Base-by-base conservation (phyloP, 2,888 invertebrate genomes). In the Crossocerus cetratus region DNA sequence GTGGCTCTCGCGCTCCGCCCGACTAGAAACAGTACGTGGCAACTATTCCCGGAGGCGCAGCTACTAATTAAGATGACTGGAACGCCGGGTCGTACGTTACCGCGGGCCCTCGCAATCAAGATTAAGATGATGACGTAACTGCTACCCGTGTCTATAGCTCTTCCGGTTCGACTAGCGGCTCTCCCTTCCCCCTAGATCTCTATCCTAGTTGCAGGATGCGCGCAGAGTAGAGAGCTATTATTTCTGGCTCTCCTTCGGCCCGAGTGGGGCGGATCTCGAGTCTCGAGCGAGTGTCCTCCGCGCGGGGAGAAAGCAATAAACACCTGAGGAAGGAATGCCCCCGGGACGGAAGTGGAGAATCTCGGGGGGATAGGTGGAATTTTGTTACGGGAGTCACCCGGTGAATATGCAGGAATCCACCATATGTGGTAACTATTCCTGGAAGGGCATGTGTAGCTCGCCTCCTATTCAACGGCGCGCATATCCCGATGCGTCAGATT, bases 391-490 rank as follows among this genome's bases (percentile, higher is more conserved):
- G 62, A 54, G 49, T 21, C 72, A n/a, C 8, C 32, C 59, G 56
- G 75, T 65, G 76, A 76, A 76, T 76, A 76, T 72, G 75, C 59
- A 71, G 75, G 71, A 62, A 76, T 63, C 76, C 71, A 57, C 54
- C 71, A 70, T 70, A 70, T 66, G 75, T 67, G 76, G 75, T 74
- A 76, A 76, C 76, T 75, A 65, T 76, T 74, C 75, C 61, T 21
- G 67, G 70, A 67, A 65, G 49, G 49, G 76, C 64, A 56, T 65
- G 70, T 74, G 54, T 64, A 54, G 70, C 75, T 63, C 65, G 66
- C 32, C 76, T 71, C 70, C 70, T 74, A 71, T 76, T 66, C 62
- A 5, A 21, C 54, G 43, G 57, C 32, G 57, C 32, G 8, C 55
- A 21, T 5, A 57, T 64, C 49, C 55, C 66, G 67, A 54, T 75